Conservation (phyloP, 2,797 vertebrate genomes). For the Etheostoma nigrum region DNA sequence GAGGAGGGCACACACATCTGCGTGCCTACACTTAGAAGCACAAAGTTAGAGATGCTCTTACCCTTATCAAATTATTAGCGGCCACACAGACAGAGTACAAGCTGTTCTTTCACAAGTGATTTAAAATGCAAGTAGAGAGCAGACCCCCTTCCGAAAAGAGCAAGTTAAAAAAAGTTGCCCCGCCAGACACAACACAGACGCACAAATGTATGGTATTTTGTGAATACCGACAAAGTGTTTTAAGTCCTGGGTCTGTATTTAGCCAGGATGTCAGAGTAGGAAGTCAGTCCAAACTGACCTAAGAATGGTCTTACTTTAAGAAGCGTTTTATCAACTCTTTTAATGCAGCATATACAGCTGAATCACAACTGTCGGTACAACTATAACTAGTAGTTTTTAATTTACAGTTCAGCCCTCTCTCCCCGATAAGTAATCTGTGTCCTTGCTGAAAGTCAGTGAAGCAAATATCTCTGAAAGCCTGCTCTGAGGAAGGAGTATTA, state of each 20-base stretch:
- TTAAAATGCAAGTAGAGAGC: conserved; percentile 58
- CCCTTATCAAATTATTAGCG: conserved; percentile 66
- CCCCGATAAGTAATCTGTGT: background rate
- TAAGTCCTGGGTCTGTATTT: background rate
- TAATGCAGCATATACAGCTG: background rate
- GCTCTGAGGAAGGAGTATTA: background rate
- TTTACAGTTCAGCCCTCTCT: background rate
- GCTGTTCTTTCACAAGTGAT: conserved; percentile 56
- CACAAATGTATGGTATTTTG: background rate
- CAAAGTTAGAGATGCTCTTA: conserved; percentile 60
- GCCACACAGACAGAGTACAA: conserved; percentile 40
- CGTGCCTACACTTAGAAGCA: conserved; percentile 52
- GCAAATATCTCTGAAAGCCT: background rate
- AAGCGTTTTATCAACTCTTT: background rate
- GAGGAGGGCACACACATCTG: conserved; percentile 38
- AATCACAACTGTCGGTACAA: background rate
- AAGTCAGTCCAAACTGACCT: background rate
- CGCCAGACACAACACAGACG: background rate
- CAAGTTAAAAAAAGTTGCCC: conserved; percentile 31
- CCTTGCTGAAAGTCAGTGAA: background rate
- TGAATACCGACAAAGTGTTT: conserved; percentile 3
- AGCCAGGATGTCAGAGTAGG: background rate
- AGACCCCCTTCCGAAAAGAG: conserved; percentile 33
- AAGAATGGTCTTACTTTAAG: background rate
- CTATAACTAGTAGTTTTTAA: too few species aligned